A percentile compares a stretch with the other conserved stretches of the same genome.
Conservation (phyloP, 2,888 invertebrate species). For the Melinopterus prodromus region DNA sequence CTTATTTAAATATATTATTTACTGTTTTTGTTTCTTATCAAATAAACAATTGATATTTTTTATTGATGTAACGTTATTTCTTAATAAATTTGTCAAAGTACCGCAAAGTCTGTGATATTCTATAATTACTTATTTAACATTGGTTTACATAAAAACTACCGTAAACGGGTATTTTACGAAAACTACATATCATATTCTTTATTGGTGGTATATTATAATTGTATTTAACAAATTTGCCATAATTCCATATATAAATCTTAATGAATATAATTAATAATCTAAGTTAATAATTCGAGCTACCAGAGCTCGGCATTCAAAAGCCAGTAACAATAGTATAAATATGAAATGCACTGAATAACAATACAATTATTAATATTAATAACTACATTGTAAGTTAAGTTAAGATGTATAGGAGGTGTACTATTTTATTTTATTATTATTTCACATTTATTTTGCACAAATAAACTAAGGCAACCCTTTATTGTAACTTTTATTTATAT, state of each 20-base stretch:
- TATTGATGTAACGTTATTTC: background rate
- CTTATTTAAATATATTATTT: too few species aligned
- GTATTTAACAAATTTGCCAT: slow-evolving; percentile 29
- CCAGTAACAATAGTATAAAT: slow-evolving; percentile 38
- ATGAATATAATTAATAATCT: background rate
- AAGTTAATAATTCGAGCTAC: slow-evolving; percentile 5
- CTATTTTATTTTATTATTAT: slow-evolving; percentile 37
- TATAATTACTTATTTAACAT: background rate
- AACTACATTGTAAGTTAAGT: slow-evolving; percentile 36
- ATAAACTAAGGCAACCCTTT: slow-evolving; percentile 31
- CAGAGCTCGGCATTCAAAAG: slow-evolving; percentile 11
- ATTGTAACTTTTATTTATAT: slow-evolving; percentile 35
- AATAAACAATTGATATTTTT: background rate
- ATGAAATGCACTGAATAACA: slow-evolving; percentile 37
- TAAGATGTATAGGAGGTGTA: slow-evolving; percentile 39
- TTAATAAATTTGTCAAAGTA: background rate
- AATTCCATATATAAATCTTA: slow-evolving; percentile 27
- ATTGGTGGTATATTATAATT: background rate
- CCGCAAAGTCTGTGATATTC: background rate
- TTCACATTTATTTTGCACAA: slow-evolving; percentile 34
- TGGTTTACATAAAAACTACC: background rate
- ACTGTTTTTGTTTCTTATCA: too few species aligned
- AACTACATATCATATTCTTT: background rate
- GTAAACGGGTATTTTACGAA: too few species aligned
- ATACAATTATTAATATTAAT: slow-evolving; percentile 28